Base-by-base conservation (phyloP, 1,140 invertebrate genomes). In the Aethina tumida region DNA sequence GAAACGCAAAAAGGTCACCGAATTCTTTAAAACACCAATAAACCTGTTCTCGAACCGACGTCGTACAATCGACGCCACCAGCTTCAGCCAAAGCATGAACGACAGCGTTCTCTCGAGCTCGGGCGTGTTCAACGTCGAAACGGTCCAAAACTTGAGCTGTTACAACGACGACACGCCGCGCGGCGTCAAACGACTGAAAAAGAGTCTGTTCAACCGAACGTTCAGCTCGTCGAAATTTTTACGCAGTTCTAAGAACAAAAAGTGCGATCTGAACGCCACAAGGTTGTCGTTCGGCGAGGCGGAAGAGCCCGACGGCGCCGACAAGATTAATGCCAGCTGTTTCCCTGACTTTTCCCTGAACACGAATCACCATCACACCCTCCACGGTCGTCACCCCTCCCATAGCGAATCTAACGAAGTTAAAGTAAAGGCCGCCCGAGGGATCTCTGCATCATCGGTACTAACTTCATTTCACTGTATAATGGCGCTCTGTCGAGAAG, bases 201-300 rank as follows among this genome's bases (percentile, higher is more conserved):
- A 59, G 44, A 61, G 50, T 43, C 29, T 61, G 10, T 59, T 61
- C 31, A 41, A 32, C 18, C 43, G 59, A 7, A 59, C 57, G n/a
- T 61, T 61, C 35, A 61, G 57, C 45, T 54, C 54, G 4, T 50
- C 55, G 2, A 56, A 59, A 32, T 59, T 59, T 22, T 43, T 41
- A 9, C 13, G 43, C 12, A 43, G 27, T n/a, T 50, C 43, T 12
- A 35, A 34, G 12, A 45, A 51, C 16, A 47, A 47, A 31, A 45
- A 28, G 12, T 16, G 22, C 3, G 43, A 51, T 39, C 41, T 56
- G 30, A 51, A 56, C 26, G 42, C 44, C 5, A 51, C 48, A 2
- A 55, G 43, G 22, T 36, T 50, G 12, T 52, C 47, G 1, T 45
- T 52, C 15, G 37, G 33, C 10, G 55, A 49, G 7, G 39, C 41